These are phyloP conservation scores for Heteropelma amictum DNA, from an alignment of 2,888 invertebrate genomes.

Conservation along the genomic window DNA sequence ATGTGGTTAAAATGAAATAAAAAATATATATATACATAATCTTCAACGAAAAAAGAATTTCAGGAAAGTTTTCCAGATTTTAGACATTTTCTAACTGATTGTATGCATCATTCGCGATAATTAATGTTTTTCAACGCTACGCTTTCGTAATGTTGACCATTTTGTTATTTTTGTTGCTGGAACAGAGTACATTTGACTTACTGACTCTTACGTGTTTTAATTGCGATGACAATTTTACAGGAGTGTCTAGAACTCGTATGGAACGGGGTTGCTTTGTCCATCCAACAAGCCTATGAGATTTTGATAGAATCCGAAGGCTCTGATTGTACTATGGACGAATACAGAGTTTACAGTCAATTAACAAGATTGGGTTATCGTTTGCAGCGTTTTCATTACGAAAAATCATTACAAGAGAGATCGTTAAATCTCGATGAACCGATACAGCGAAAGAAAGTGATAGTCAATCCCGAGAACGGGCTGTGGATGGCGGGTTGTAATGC, in stretches of 20 bases:
- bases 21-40: no score
- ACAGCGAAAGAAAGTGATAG: conserved; percentile 70
- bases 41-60: no score
- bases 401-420: conserved; percentile 49
- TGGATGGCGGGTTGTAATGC: conserved; percentile 61
- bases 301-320: conserved; percentile 74
- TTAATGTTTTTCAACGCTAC: background rate
- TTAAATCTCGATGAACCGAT: conserved; percentile 53
- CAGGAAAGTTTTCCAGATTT: no score
- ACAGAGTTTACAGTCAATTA: conserved; percentile 82
- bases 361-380: conserved; percentile 81
- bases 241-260: conserved; percentile 82
- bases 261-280: conserved; percentile 81
- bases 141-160: conserved; percentile 23
- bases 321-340: conserved; percentile 78
- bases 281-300: conserved; percentile 83
- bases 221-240: conserved; percentile 78
- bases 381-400: conserved; percentile 77
- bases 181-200: background rate
- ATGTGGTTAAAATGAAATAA: no score
- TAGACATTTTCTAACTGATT: background rate
- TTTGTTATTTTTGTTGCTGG: background rate
- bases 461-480: conserved; percentile 71
- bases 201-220: background rate
- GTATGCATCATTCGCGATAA: background rate